phyloP scores from a whole-genome alignment of 2,888 invertebrate genomes.

The Ctena decussata region DNA sequence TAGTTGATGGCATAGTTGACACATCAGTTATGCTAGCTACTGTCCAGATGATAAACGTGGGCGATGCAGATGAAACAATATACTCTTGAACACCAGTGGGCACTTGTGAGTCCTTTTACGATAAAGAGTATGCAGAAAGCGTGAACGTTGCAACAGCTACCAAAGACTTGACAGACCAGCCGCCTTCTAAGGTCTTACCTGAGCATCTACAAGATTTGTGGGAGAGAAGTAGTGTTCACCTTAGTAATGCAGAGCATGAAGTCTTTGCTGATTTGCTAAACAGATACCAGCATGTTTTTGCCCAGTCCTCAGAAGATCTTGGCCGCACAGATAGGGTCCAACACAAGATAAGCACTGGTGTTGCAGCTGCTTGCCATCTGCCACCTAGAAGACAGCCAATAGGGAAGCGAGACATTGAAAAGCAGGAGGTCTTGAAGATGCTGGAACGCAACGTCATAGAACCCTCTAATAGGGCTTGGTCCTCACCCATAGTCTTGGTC shows the following conservation, averaged over 20 bases:
- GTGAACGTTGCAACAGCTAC: conserved; percentile 68
- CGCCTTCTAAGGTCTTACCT: conserved; percentile 60
- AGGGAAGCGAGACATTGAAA: conserved; percentile 36
- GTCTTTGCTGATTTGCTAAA: not conserved
- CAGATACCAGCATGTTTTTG: no score
- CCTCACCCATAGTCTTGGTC: conserved; percentile 51
- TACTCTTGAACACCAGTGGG: not conserved
- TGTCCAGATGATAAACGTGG: not conserved
- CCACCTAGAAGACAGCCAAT: conserved; percentile 35
- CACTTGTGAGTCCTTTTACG: not conserved
- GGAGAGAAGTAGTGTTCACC: no score
- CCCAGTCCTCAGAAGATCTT: no score
- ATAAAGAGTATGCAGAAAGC: conserved; percentile 46
- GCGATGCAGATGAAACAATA: not conserved
- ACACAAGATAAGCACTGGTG: conserved; percentile 50
- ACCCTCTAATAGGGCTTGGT: conserved; percentile 54
- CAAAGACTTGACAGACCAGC: conserved; percentile 69
- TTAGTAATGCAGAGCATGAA: no score
- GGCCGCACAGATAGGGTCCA: conserved; percentile 17
- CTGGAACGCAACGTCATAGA: conserved; percentile 52
- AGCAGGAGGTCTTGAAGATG: conserved; percentile 52
- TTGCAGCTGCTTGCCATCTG: conserved; percentile 41
- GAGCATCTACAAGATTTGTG: not conserved
- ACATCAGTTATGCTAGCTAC: not conserved
- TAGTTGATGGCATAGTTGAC: not conserved